Percentiles rank a stretch among this genome's conserved stretches.
Conservation (phyloP, 2,888 invertebrate species). For the Eudasyphora cyanicolor region DNA sequence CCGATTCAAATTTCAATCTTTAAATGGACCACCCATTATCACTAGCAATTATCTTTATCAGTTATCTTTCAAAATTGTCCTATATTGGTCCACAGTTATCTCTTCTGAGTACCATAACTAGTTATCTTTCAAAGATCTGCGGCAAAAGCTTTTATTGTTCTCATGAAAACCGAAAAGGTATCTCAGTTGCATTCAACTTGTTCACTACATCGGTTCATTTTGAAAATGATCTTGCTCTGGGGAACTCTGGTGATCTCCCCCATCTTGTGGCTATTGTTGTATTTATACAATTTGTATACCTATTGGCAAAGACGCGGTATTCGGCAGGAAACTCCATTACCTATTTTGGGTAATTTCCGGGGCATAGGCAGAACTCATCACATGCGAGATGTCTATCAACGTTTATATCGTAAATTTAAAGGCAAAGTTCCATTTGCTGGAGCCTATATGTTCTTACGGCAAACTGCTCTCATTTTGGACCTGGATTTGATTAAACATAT, state of each 20-base stretch:
- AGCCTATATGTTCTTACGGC: constrained; percentile 70
- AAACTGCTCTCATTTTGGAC: constrained; percentile 70
- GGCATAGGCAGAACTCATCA: constrained; percentile 68
- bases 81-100: too few relatives aligned
- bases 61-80: too few relatives aligned
- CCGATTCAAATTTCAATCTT: too few relatives aligned
- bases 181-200: too few relatives aligned
- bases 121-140: too few relatives aligned
- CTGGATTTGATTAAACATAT: constrained; percentile 73
- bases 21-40: too few relatives aligned
- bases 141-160: too few relatives aligned
- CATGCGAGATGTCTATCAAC: constrained; percentile 69
- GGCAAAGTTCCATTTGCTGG: constrained; percentile 70
- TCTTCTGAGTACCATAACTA: too few relatives aligned
- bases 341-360: constrained; percentile 69
- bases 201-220: too few relatives aligned
- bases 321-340: constrained; percentile 68
- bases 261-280: not conserved
- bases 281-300: constrained; percentile 53
- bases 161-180: too few relatives aligned
- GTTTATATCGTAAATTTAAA: constrained; percentile 69
- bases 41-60: too few relatives aligned
- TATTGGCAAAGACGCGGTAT: constrained; percentile 71
- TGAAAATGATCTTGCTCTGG: not conserved
- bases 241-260: not conserved